A percentile compares a stretch with the other conserved stretches of the same genome.
Conservation (phyloP, 2,888 invertebrate species). For the Catocala nupta region DNA sequence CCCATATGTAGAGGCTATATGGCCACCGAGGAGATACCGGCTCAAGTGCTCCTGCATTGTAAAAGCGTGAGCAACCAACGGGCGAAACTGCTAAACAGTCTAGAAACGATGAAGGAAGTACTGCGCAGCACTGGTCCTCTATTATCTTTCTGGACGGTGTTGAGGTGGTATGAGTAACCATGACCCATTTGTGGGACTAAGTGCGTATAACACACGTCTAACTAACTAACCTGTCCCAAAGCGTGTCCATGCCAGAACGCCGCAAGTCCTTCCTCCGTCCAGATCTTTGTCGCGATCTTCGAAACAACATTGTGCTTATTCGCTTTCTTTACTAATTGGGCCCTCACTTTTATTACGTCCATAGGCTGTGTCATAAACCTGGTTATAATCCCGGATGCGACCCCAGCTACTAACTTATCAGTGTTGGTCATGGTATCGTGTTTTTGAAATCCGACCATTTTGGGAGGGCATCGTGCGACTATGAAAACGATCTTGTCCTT, state of each 20-base stretch:
- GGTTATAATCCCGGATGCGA: constrained; percentile 67
- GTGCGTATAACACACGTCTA: too few relatives aligned
- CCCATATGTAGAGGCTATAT: too few relatives aligned
- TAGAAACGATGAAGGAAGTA: too few relatives aligned
- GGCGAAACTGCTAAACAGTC: too few relatives aligned
- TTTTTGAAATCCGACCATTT: constrained; percentile 75
- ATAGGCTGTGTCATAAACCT: constrained; percentile 90
- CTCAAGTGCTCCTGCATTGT: too few relatives aligned
- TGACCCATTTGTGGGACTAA: too few relatives aligned
- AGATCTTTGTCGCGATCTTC: constrained; percentile 90
- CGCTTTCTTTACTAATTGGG: constrained; percentile 93
- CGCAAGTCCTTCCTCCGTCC: constrained; percentile 92
- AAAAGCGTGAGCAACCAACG: too few relatives aligned
- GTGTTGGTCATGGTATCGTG: constrained; percentile 64
- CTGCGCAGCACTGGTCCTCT: too few relatives aligned
- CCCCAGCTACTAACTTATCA: constrained; percentile 73
- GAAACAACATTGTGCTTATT: constrained; percentile 61
- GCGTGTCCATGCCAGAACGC: constrained; percentile 98
- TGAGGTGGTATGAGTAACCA: too few relatives aligned
- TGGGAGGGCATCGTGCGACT: constrained; percentile 19
- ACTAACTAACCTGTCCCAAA: constrained; percentile 90
- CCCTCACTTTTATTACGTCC: constrained; percentile 97
- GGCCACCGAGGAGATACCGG: too few relatives aligned
- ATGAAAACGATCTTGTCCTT: background rate
- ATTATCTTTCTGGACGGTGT: too few relatives aligned